Evolutionary conservation across 2,888 invertebrate species (phyloP).

Genomic region (Sepiola atlantica): DNA sequence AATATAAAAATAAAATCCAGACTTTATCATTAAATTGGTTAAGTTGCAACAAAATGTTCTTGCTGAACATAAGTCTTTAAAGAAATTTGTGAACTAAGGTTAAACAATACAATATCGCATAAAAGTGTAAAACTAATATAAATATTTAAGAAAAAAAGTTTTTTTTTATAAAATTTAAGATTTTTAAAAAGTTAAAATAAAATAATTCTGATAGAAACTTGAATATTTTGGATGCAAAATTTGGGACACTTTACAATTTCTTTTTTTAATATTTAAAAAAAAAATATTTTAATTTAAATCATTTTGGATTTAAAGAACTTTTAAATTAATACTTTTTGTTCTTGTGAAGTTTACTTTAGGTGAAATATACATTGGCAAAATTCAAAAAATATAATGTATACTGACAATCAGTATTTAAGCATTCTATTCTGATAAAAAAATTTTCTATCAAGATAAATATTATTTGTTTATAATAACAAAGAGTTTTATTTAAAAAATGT

Average conservation of each 20-base stretch:
- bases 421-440: background rate
- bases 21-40: too few species aligned
- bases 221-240: background rate
- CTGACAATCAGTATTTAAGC: background rate
- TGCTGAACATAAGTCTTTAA: too few species aligned
- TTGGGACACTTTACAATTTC: background rate
- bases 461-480: background rate
- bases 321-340: background rate
- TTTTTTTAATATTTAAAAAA: background rate
- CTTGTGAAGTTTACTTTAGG: background rate
- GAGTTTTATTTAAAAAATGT: background rate
- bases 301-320: background rate
- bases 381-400: background rate
- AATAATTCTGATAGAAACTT: background rate
- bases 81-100: too few species aligned
- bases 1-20: background rate
- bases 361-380: background rate
- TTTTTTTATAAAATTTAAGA: too few species aligned
- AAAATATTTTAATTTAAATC: too few species aligned
- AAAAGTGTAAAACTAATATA: too few species aligned
- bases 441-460: too few species aligned
- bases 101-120: too few species aligned
- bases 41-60: too few species aligned
- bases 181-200: background rate
- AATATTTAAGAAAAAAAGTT: too few species aligned